Base-by-base conservation (phyloP, 2,888 invertebrate species). In the Mesorhabditis belari region DNA sequence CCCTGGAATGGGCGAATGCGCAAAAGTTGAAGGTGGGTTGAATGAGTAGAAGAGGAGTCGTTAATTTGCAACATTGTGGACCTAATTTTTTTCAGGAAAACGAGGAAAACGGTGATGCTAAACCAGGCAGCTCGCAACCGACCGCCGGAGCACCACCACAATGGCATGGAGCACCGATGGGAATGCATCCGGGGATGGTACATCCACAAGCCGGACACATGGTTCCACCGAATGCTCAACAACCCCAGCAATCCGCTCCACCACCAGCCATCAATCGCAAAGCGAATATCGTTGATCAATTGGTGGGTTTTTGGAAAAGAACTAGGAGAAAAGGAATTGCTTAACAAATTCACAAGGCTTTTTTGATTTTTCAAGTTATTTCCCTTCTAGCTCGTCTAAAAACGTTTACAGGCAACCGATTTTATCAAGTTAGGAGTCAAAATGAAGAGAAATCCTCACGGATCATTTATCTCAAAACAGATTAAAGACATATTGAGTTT, bases 1-100 rank as follows among this genome's bases (percentile, higher is more conserved):
- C 73, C 1, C 58, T 69, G 19, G 73, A 73, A 61, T 73, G 73
- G 73, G 69, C 73, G 0, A 67, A 0, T 55, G 61, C 24, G 54
- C 52, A 58, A 29, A 63, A 60, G 54, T 3, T 60, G 23, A 29
- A 51, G 54, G 57, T 62, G 2, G 25, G 21, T 53, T 59, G 4
- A 51, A 35, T 35, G 44, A 35, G 44, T n/a, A n/a, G n/a, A n/a
- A n/a, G n/a, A n/a, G n/a, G n/a, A n/a, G n/a, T n/a, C n/a, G n/a
- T n/a, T n/a, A n/a, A n/a, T n/a, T n/a, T n/a, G n/a, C n/a, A n/a
- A n/a, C n/a, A n/a, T n/a, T n/a, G n/a, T n/a, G n/a, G n/a, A n/a
- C n/a, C n/a, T 19, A 12, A n/a, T 51, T 23, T 19, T 23, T 19
- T 21, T 21, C 19, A 51, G 51, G 51, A 51, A 21, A 12, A 51